These are phyloP conservation scores for Rissa tridactyla DNA, from an alignment of 2,113 vertebrate species.

Conservation along the genomic window DNA sequence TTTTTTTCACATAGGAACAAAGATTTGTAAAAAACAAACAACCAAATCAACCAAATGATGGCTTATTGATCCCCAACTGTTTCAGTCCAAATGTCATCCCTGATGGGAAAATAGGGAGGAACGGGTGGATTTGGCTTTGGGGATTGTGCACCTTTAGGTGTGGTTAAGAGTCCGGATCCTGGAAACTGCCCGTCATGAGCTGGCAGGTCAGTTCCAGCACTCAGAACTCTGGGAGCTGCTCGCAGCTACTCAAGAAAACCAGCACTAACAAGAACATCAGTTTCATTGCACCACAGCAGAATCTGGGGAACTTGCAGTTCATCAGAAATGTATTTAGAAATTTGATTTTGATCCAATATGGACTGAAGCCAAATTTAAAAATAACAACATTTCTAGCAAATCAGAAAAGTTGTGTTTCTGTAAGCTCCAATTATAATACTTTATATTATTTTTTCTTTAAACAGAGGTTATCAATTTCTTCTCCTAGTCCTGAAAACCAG, in stretches of 20 bases:
- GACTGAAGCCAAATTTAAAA: not conserved
- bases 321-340: slow-evolving; percentile 17
- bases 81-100: not conserved
- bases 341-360: not conserved
- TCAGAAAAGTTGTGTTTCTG: not conserved
- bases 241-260: not conserved
- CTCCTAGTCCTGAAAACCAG: not conserved
- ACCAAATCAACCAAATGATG: not conserved
- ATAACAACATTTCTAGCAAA: not conserved
- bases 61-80: not conserved
- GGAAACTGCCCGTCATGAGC: not conserved
- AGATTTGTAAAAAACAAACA: not conserved
- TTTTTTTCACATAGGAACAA: not conserved
- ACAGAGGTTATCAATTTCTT: not conserved
- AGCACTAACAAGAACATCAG: not conserved
- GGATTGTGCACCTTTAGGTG: not conserved
- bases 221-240: not conserved
- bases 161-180: not conserved
- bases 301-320: slow-evolving; percentile 7
- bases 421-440: not conserved
- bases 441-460: not conserved
- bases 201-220: not conserved
- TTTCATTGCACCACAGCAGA: not conserved
- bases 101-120: not conserved
- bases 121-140: not conserved